These are phyloP conservation scores for Rattus norvegicus DNA, from an alignment of 2,113 vertebrate species.

Conservation along the genomic window GRCr8 NC_086036.1:6994001-6994500, in stretches of 20 bases:
- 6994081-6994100: neutral
- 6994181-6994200: neutral
- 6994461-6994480: neutral
- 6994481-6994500: neutral
- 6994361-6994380: neutral
- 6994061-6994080: neutral
- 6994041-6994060: neutral
- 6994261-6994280: neutral
- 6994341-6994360: neutral
- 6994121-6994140: neutral
- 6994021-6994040: neutral
- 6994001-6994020: neutral
- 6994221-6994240: neutral
- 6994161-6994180: slow-evolving; percentile 1
- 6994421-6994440: neutral
- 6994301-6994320: neutral
- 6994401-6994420: too few relatives aligned
- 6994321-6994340: neutral
- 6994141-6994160: neutral
- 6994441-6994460: neutral
- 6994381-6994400: neutral
- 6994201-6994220: neutral
- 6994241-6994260: neutral
- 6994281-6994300: neutral
- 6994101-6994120: neutral